These are phyloP conservation scores for Ischnura elegans DNA, from an alignment of 2,888 invertebrate genomes.

Conservation along the genomic window DNA sequence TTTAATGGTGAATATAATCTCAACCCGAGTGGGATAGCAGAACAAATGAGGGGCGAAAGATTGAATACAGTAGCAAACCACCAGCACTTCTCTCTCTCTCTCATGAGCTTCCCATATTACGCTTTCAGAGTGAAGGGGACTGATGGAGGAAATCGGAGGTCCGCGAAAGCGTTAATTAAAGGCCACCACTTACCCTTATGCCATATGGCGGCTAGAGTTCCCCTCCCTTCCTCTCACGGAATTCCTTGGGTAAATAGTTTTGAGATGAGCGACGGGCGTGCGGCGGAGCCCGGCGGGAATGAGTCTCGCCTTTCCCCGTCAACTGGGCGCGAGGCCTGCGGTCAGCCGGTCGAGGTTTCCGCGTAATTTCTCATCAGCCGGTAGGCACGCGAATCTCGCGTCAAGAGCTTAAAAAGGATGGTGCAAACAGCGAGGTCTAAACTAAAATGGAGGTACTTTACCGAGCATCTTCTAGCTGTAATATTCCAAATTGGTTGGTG, in stretches of 20 bases:
- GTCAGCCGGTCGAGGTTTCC: background rate
- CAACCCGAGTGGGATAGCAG: background rate
- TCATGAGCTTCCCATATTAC: background rate
- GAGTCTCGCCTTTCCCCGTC: background rate
- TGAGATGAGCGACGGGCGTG: background rate
- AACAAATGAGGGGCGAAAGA: background rate
- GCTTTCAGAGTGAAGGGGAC: background rate
- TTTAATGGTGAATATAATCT: background rate
- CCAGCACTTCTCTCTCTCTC: background rate
- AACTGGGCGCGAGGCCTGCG: background rate
- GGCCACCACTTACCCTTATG: background rate
- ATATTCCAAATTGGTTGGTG: too few relatives aligned
- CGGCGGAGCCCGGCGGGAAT: background rate
- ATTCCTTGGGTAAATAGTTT: background rate
- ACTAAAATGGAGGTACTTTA: too few relatives aligned
- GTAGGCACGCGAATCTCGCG: background rate
- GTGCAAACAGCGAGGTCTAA: too few relatives aligned
- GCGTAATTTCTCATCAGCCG: background rate
- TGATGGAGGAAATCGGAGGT: slow-evolving; percentile 10
- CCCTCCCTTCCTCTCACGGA: background rate
- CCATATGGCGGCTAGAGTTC: background rate
- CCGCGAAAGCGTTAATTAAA: slow-evolving; percentile 18
- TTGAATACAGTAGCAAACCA: background rate
- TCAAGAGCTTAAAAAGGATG: background rate
- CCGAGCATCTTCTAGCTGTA: too few relatives aligned